phyloP scores from a whole-genome alignment of 2,113 vertebrate species.

The Xyliphius kryptos region DNA sequence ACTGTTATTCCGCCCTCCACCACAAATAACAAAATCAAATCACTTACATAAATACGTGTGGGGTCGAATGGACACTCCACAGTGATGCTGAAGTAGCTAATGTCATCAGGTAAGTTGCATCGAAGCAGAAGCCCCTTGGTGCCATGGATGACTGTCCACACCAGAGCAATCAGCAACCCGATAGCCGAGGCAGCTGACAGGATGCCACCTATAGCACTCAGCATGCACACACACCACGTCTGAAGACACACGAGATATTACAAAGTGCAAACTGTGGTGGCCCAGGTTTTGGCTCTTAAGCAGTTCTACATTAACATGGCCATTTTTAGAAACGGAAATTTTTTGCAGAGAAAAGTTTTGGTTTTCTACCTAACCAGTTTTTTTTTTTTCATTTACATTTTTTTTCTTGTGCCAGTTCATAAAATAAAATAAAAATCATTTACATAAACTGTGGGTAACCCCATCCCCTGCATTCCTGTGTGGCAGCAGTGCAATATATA shows the following conservation, averaged over 20 bases:
- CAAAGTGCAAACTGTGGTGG: not conserved
- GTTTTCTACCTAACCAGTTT: too few relatives aligned
- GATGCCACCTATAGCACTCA: conserved; percentile 61
- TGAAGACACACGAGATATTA: conserved; percentile 41
- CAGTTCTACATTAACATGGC: too few relatives aligned
- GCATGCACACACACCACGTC: conserved; percentile 68
- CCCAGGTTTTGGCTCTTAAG: not conserved
- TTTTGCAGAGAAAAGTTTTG: too few relatives aligned
- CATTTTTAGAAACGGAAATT: too few relatives aligned
- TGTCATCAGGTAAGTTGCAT: conserved; percentile 57
- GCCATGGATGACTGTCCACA: conserved; percentile 63
- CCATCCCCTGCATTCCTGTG: too few relatives aligned
- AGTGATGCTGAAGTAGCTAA: conserved; percentile 54
- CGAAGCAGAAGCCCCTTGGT: conserved; percentile 70
- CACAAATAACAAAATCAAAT: not conserved
- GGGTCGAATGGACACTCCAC: conserved; percentile 83
- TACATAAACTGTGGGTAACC: too few relatives aligned
- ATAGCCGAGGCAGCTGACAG: conserved; percentile 66
- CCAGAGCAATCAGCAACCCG: conserved; percentile 66
- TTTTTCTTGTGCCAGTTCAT: too few relatives aligned
- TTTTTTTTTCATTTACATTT: too few relatives aligned
- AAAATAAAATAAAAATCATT: too few relatives aligned
- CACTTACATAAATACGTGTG: conserved; percentile 77
- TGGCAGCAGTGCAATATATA: too few relatives aligned
- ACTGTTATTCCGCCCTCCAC: not conserved